A percentile compares a stretch with the other conserved stretches of the same genome.
phyloP scores from a whole-genome alignment of 2,797 vertebrate genomes.

The Triplophysa yarkandensis region DNA sequence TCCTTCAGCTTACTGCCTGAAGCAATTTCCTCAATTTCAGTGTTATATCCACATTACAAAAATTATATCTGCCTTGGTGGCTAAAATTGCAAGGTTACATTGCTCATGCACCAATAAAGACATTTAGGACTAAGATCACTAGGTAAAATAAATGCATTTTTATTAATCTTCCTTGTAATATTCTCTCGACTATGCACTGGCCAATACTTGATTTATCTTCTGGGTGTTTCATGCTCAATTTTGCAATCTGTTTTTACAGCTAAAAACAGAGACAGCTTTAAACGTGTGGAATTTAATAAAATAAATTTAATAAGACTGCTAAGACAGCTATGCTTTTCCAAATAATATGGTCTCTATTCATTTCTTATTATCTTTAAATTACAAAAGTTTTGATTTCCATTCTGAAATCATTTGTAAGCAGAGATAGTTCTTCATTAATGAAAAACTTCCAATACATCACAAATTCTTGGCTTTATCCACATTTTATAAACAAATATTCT shows the following conservation, averaged over 20 bases:
- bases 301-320: constrained; percentile 56
- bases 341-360: constrained; percentile 54
- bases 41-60: constrained; percentile 14
- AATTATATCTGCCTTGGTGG: neutral
- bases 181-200: constrained; percentile 49
- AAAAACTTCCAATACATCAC: constrained; percentile 47
- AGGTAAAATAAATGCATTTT: constrained; percentile 25
- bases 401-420: constrained; percentile 35
- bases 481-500: constrained; percentile 65
- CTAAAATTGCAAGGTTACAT: constrained; percentile 4
- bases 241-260: constrained; percentile 66
- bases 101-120: constrained; percentile 25
- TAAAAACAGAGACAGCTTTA: constrained; percentile 56
- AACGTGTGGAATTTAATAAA: constrained; percentile 57
- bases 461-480: constrained; percentile 47
- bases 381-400: constrained; percentile 47
- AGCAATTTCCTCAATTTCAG: constrained; percentile 3
- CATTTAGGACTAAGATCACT: constrained; percentile 15
- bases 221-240: constrained; percentile 50
- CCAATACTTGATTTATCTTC: constrained; percentile 56
- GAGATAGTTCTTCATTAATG: constrained; percentile 56
- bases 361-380: constrained; percentile 54
- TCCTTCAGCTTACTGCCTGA: constrained; percentile 23
- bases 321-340: constrained; percentile 48
- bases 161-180: constrained; percentile 49